A percentile compares a stretch with the other conserved stretches of the same genome.
These are phyloP conservation scores for Hylia prasina DNA, from an alignment of 2,113 vertebrate genomes.

Conservation along the genomic window DNA sequence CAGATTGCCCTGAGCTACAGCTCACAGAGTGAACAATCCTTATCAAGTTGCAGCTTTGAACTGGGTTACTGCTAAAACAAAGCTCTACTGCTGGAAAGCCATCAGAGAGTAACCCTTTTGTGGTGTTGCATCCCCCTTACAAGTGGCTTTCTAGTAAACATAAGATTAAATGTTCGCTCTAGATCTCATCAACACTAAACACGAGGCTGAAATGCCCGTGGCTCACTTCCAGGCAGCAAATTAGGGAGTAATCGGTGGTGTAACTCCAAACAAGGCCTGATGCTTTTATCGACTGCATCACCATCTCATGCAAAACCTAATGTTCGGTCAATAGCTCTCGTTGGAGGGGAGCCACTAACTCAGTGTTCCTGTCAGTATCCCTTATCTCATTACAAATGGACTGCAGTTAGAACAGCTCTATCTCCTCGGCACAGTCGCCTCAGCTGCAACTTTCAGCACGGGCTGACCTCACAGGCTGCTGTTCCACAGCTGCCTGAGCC, in stretches of 20 bases:
- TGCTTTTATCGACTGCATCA: constrained; percentile 76
- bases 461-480: neutral
- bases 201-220: constrained; percentile 56
- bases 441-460: neutral
- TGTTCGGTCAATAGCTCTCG: constrained; percentile 72
- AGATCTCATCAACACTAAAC: constrained; percentile 67
- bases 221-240: constrained; percentile 74
- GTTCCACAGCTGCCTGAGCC: neutral
- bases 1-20: neutral
- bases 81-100: constrained; percentile 20
- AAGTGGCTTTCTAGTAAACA: constrained; percentile 59
- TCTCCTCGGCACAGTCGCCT: constrained; percentile 13
- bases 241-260: constrained; percentile 64
- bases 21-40: neutral
- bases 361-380: constrained; percentile 63
- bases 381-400: constrained; percentile 75
- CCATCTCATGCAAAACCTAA: constrained; percentile 69
- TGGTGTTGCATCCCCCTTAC: neutral
- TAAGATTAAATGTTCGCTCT: constrained; percentile 59
- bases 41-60: constrained; percentile 16
- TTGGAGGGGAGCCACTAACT: constrained; percentile 72
- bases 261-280: constrained; percentile 69
- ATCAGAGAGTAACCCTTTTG: constrained; percentile 16
- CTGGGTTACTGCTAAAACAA: constrained; percentile 12
- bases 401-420: constrained; percentile 39